phyloP scores from a whole-genome alignment of 2,888 invertebrate species.

The Watsonalla cultraria region DNA sequence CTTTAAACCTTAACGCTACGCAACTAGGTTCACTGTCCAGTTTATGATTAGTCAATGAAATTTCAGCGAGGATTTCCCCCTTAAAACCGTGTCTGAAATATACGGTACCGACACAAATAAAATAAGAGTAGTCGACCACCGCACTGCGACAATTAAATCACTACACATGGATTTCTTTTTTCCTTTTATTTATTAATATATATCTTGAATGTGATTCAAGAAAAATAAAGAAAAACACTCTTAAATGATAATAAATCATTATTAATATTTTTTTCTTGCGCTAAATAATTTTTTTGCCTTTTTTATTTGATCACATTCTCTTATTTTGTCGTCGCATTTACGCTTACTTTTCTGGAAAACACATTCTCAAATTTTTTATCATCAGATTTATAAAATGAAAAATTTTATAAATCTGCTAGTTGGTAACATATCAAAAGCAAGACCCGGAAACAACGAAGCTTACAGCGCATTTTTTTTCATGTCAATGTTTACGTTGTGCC shows the following conservation, averaged over 20 bases:
- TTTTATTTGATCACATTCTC: no score
- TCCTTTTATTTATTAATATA: no score
- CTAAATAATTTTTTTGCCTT: no score
- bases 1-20: slow-evolving; percentile 23
- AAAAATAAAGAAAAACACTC: no score
- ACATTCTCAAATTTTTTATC: no score
- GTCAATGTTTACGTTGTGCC: slow-evolving; percentile 61
- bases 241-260: background rate
- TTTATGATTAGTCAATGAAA: slow-evolving; percentile 21
- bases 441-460: slow-evolving; percentile 51
- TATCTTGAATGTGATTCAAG: no score
- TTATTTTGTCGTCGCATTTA: no score
- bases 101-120: slow-evolving; percentile 57
- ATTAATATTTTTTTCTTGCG: no score
- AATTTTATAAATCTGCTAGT: background rate
- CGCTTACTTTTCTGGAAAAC: no score
- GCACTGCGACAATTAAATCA: slow-evolving; percentile 51
- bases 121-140: slow-evolving; percentile 57
- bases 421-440: slow-evolving; percentile 6
- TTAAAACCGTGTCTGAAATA: slow-evolving; percentile 58
- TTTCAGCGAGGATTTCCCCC: slow-evolving; percentile 57
- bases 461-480: slow-evolving; percentile 50
- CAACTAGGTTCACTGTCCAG: slow-evolving; percentile 28
- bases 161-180: slow-evolving; percentile 43
- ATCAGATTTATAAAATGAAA: background rate